A percentile compares a stretch with the other conserved stretches of the same genome.
These are phyloP conservation scores for Patella caerulea DNA, from an alignment of 2,888 invertebrate species.

Conservation along the genomic window DNA sequence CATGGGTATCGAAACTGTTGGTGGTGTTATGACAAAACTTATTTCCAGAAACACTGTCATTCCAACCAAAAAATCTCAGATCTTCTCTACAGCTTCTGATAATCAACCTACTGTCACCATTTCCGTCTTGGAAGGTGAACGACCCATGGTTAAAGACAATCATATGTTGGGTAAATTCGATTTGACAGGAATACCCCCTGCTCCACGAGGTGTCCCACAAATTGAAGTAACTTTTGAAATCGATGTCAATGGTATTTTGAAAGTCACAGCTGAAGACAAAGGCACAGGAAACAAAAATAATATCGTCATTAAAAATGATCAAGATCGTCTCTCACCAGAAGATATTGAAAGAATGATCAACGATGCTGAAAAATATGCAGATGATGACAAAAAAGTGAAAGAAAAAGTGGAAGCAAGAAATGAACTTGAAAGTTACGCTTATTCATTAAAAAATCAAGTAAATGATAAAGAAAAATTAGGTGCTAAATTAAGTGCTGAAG, in stretches of 20 bases:
- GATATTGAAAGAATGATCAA: slow-evolving; percentile 99
- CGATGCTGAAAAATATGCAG: slow-evolving; percentile 98
- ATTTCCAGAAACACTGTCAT: slow-evolving; percentile 98
- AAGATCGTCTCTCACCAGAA: slow-evolving; percentile 95
- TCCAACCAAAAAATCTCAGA: slow-evolving; percentile 98
- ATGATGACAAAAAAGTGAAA: slow-evolving; percentile 91
- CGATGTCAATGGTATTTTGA: slow-evolving; percentile 74
- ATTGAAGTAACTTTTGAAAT: slow-evolving; percentile 74
- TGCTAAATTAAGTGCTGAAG: slow-evolving; percentile 87
- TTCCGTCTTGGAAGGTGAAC: slow-evolving; percentile 96
- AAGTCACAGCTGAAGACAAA: slow-evolving; percentile 95
- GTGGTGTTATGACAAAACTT: slow-evolving; percentile 99
- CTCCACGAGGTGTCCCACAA: slow-evolving; percentile 73
- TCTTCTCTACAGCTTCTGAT: slow-evolving; percentile 99
- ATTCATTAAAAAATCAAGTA: slow-evolving; percentile 97
- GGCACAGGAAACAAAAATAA: slow-evolving; percentile 99
- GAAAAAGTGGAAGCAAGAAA: slow-evolving; percentile 95
- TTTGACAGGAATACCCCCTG: slow-evolving; percentile 93
- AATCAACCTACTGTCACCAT: slow-evolving; percentile 99
- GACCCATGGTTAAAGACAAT: slow-evolving; percentile 99
- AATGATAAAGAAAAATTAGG: slow-evolving; percentile 97
- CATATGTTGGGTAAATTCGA: slow-evolving; percentile 99
- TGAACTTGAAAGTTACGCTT: slow-evolving; percentile 93
- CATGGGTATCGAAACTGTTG: slow-evolving; percentile 99
- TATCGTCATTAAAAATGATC: slow-evolving; percentile 98